phyloP scores from a whole-genome alignment of 1,140 invertebrate species.

The Pseudobourletiella spinata region DNA sequence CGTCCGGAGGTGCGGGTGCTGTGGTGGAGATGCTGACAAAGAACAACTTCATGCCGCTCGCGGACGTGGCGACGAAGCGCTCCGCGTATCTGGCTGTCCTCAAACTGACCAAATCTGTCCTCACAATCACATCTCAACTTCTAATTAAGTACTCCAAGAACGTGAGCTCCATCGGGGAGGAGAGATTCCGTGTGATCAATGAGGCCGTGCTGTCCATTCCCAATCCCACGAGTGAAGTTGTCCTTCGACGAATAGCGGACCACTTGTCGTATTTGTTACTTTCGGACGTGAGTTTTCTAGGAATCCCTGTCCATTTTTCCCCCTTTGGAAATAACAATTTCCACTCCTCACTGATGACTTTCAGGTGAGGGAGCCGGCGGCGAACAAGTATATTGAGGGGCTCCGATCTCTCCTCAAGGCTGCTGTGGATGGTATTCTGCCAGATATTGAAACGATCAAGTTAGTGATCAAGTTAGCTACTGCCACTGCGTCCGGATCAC shows the following conservation, averaged over 20 bases:
- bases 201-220: constrained; percentile 61
- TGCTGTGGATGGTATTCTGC: constrained; percentile 44
- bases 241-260: constrained; percentile 60
- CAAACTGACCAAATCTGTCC: constrained; percentile 76
- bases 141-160: constrained; percentile 47
- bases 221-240: constrained; percentile 57
- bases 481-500: constrained; percentile 47
- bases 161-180: constrained; percentile 25
- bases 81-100: constrained; percentile 79
- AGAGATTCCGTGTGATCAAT: constrained; percentile 47
- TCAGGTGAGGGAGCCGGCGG: constrained; percentile 12
- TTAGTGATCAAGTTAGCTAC: constrained; percentile 66
- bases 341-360: too few species aligned
- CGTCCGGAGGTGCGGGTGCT: constrained; percentile 68
- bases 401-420: constrained; percentile 22
- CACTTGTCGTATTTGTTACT: constrained; percentile 64
- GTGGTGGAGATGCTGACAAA: constrained; percentile 76
- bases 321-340: not conserved
- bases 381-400: constrained; percentile 14
- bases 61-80: constrained; percentile 68
- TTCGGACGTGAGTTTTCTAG: constrained; percentile 3
- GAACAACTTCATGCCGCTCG: constrained; percentile 74
- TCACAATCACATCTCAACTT: constrained; percentile 70
- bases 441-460: constrained; percentile 56
- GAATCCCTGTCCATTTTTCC: not conserved